Evolutionary conservation across 2,888 invertebrate genomes (phyloP), one percentile per base, ranked within the genome.

Genomic region (Keiferia lycopersicella): DNA sequence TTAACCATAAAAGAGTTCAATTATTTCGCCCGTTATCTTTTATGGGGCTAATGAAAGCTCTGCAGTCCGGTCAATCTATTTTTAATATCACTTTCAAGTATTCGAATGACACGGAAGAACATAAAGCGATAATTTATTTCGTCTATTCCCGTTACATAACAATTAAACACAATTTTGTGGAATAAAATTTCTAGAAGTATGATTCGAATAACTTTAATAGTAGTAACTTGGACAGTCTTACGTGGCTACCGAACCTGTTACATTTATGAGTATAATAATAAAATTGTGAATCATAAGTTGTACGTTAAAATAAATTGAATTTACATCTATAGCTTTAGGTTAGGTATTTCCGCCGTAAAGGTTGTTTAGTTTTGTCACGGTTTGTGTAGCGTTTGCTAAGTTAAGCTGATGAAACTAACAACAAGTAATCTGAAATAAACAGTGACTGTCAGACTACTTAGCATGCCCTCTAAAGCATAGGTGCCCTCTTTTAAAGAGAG

Each of bases 11-110:
- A 78, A 76, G 74, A 71, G 65, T 60, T 67, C 67, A 70, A 62
- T 71, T 64, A 67, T 51, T 61, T 12, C 56, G 50, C 41, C 75
- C 75, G 78, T 76, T 77, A 76, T 67, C 68, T 78, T 80, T 80
- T 73, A 80, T 78, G 72, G 68, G 75, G 67, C 39, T 45, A 59
- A 67, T 7, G 51, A 16, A 59, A 12, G 20, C 11, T 16, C 20
- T 14, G 59, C 14, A 60, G 26, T 14, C 59, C 11, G 22, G 8
- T 4, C 12, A 60, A 22, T 26, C 20, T 50, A 50, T 50, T 61
- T 60, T 61, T 50, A 61, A n/a, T 30, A 18, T 48, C 30, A 30
- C 48, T 26, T 61, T 56, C 34, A 16, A 56, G n/a, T 11, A 39
- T 59, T 58, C 16, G 39, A 34, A 34, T 34, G 26, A 39, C 14